Evolutionary conservation across 2,888 invertebrate species (phyloP).

Genomic region (Adineta ricciae): DNA sequence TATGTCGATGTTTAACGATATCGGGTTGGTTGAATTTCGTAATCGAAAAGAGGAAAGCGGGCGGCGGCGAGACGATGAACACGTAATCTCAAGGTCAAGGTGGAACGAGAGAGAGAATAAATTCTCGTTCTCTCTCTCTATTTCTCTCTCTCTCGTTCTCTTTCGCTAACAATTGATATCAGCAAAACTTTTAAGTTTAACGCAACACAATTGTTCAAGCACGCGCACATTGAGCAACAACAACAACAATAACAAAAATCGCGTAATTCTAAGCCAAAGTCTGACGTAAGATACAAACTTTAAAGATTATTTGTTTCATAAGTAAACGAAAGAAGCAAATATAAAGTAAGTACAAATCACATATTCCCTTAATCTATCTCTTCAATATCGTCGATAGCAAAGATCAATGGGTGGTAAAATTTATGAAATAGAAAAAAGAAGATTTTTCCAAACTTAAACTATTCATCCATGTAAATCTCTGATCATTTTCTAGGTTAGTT

Average conservation of each 20-base stretch:
- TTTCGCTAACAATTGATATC: constrained; percentile 9
- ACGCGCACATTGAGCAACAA: constrained; percentile 15
- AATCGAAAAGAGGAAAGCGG: constrained; percentile 5
- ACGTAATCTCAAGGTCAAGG: constrained; percentile 15
- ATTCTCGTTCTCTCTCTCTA: not conserved
- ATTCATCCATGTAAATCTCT: no score
- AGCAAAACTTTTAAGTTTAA: constrained; percentile 13
- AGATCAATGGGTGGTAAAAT: not conserved
- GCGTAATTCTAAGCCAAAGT: not conserved
- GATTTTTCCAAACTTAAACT: not conserved
- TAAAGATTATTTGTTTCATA: not conserved
- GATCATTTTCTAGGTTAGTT: no score
- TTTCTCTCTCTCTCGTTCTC: not conserved
- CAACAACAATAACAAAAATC: constrained; percentile 8
- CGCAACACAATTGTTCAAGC: constrained; percentile 13
- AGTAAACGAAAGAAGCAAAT: not conserved
- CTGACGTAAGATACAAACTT: not conserved
- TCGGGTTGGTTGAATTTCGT: constrained; percentile 13
- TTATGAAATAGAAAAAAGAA: not conserved
- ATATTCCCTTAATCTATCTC: not conserved
- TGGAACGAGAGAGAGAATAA: not conserved
- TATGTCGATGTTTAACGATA: constrained; percentile 12
- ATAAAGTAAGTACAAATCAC: constrained; percentile 6
- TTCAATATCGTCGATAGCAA: not conserved
- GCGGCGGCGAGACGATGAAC: constrained; percentile 11